Conservation (phyloP, 2,797 vertebrate species). For the Cyclura pinguis region DNA sequence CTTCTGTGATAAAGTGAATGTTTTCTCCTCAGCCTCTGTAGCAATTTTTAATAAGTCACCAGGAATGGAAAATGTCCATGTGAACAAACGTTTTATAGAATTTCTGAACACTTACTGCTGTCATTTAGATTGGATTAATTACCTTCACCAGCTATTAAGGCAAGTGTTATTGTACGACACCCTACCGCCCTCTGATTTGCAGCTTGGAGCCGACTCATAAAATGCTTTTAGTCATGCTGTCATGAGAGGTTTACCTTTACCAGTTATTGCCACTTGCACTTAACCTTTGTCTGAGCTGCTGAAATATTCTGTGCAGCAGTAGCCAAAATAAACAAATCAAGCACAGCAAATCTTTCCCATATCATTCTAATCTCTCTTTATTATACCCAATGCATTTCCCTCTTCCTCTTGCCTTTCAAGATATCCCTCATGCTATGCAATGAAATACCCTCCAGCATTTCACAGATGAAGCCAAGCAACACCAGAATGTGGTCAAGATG, state of each 20-base stretch:
- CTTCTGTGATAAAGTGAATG: not conserved
- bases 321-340: slow-evolving; percentile 61
- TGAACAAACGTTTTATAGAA: slow-evolving; percentile 12
- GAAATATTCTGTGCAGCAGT: slow-evolving; percentile 61
- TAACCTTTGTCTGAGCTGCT: slow-evolving; percentile 64
- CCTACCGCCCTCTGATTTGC: slow-evolving; percentile 38
- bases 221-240: slow-evolving; percentile 56
- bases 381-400: slow-evolving; percentile 30
- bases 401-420: slow-evolving; percentile 35
- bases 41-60: slow-evolving; percentile 5
- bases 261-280: slow-evolving; percentile 63
- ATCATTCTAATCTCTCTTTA: slow-evolving; percentile 46
- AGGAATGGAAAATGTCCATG: not conserved
- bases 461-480: too few species aligned
- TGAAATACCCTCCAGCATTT: too few species aligned
- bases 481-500: too few species aligned
- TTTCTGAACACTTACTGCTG: not conserved
- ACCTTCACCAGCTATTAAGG: not conserved
- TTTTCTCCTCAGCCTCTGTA: not conserved
- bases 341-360: slow-evolving; percentile 49
- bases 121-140: not conserved
- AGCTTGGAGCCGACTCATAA: slow-evolving; percentile 32
- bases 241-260: slow-evolving; percentile 64
- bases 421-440: slow-evolving; percentile 19
- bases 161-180: not conserved